phyloP scores from a whole-genome alignment of 2,113 vertebrate genomes.

The Oncorhynchus masou region DNA sequence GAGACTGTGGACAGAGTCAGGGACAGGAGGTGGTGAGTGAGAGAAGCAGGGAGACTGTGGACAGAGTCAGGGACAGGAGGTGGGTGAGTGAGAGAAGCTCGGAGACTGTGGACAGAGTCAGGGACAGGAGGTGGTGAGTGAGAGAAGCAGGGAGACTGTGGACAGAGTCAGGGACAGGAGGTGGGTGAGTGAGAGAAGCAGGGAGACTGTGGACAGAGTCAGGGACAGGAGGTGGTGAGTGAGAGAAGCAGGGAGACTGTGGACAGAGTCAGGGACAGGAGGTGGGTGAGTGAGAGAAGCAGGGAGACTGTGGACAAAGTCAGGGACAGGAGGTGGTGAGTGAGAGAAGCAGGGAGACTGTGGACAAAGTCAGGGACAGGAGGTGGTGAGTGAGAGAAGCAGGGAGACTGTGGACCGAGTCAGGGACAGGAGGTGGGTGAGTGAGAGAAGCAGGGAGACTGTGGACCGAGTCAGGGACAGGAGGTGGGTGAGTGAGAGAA shows the following conservation, averaged over 20 bases:
- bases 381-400: too few species aligned
- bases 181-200: conserved; percentile 1
- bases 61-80: background rate
- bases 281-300: background rate
- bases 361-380: background rate
- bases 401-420: too few species aligned
- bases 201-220: background rate
- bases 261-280: conserved; percentile 3
- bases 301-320: background rate
- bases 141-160: background rate
- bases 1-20: background rate
- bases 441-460: background rate
- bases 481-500: background rate
- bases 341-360: background rate
- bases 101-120: background rate
- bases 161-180: too few species aligned
- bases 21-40: too few species aligned
- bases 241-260: too few species aligned
- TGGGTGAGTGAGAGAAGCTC: background rate
- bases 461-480: background rate
- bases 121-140: conserved; percentile 6
- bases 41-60: too few species aligned
- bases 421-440: conserved; percentile 8
- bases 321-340: conserved; percentile 9
- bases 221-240: too few species aligned